Evolutionary conservation across 2,888 invertebrate species (phyloP).

Genomic region (Alloplasta piceator): DNA sequence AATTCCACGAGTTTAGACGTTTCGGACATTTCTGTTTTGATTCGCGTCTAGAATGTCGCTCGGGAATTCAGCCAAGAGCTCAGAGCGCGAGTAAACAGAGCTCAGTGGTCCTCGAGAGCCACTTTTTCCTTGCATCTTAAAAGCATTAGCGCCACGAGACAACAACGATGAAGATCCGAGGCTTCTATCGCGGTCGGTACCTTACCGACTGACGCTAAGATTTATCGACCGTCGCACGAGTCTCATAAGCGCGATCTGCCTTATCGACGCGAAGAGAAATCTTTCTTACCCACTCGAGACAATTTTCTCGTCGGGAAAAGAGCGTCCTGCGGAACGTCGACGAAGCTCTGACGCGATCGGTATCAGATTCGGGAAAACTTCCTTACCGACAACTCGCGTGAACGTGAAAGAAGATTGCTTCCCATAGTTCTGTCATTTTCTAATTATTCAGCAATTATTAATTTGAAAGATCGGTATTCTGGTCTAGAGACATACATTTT

Average conservation of each 20-base stretch:
- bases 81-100: slow-evolving; percentile 1
- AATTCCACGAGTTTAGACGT: slow-evolving; percentile 21
- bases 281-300: slow-evolving; percentile 21
- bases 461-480: too few relatives aligned
- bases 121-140: slow-evolving; percentile 41
- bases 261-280: slow-evolving; percentile 5
- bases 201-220: slow-evolving; percentile 1
- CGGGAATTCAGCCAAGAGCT: slow-evolving; percentile 17
- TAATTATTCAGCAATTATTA: too few relatives aligned
- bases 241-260: slow-evolving; percentile 15
- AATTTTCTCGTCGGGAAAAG: not conserved
- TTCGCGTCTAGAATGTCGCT: not conserved
- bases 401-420: too few relatives aligned
- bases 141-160: slow-evolving; percentile 7
- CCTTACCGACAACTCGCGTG: slow-evolving; percentile 20
- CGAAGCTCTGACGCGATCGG: not conserved
- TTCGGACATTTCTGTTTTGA: too few relatives aligned
- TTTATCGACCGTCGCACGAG: not conserved
- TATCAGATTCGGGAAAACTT: not conserved
- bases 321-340: not conserved
- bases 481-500: too few relatives aligned
- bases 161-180: slow-evolving; percentile 8
- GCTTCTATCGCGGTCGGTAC: not conserved
- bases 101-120: slow-evolving; percentile 34
- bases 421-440: too few relatives aligned